Evolutionary conservation across 2,113 vertebrate genomes (phyloP).

Genomic region (Gambusia affinis): DNA sequence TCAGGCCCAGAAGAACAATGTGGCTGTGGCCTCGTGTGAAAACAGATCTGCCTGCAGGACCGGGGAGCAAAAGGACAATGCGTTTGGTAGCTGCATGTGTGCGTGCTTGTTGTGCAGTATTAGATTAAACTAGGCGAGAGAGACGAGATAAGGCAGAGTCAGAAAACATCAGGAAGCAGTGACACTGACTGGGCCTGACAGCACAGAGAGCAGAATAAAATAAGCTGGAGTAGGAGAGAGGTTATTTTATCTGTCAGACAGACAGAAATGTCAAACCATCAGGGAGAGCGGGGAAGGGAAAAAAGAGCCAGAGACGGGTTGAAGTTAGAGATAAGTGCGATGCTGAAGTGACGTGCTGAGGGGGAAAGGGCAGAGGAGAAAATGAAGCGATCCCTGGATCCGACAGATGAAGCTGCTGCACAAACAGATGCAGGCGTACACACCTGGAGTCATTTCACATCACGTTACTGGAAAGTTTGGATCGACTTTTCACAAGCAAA

Average conservation of each 20-base stretch:
- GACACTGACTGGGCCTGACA: slow-evolving; percentile 50
- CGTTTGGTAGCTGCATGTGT: neutral
- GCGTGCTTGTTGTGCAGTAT: neutral
- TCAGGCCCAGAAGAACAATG: slow-evolving; percentile 56
- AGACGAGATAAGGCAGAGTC: slow-evolving; percentile 22
- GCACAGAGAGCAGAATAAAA: slow-evolving; percentile 41
- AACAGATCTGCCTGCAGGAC: slow-evolving; percentile 22
- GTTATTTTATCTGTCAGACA: slow-evolving; percentile 52
- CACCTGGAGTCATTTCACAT: slow-evolving; percentile 27
- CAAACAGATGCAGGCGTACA: slow-evolving; percentile 7
- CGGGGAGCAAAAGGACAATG: neutral
- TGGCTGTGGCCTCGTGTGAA: slow-evolving; percentile 10
- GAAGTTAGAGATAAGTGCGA: slow-evolving; percentile 53
- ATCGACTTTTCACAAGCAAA: neutral
- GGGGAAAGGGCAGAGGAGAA: neutral
- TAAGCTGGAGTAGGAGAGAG: slow-evolving; percentile 14
- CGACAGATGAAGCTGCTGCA: neutral
- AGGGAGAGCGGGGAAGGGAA: slow-evolving; percentile 3
- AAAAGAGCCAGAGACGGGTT: slow-evolving; percentile 27
- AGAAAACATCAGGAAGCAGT: slow-evolving; percentile 39
- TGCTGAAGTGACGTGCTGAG: slow-evolving; percentile 10
- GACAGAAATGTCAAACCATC: slow-evolving; percentile 51
- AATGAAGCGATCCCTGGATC: neutral
- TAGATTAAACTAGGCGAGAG: slow-evolving; percentile 8
- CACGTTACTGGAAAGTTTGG: neutral